A percentile compares a stretch with the other conserved stretches of the same genome.
These are phyloP conservation scores for Gymnocheta viridis DNA, from an alignment of 2,888 invertebrate genomes.

Conservation along the genomic window DNA sequence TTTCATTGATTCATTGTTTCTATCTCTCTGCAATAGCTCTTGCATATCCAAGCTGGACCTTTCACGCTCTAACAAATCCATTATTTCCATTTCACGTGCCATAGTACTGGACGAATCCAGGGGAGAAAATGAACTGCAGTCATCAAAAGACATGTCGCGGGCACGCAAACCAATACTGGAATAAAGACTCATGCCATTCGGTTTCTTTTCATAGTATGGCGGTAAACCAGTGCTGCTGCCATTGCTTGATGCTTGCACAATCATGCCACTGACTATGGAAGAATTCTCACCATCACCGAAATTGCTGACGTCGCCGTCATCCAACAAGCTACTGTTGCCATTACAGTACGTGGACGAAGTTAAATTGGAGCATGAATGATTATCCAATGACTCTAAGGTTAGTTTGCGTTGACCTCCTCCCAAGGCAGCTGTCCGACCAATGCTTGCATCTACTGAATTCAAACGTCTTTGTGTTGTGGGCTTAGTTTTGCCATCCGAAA, in stretches of 20 bases:
- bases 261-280: conserved; percentile 81
- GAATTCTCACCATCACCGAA: conserved; percentile 81
- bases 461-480: conserved; percentile 52
- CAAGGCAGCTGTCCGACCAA: conserved; percentile 13
- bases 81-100: conserved; percentile 81
- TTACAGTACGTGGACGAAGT: conserved; percentile 80
- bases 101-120: conserved; percentile 79
- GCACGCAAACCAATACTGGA: conserved; percentile 71
- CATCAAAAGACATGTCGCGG: conserved; percentile 80
- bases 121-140: conserved; percentile 77
- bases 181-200: conserved; percentile 65
- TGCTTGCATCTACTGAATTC: conserved; percentile 25
- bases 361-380: conserved; percentile 80
- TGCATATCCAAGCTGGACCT: conserved; percentile 81
- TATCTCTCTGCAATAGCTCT: conserved; percentile 80
- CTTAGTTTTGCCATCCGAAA: conserved; percentile 76
- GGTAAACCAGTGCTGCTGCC: conserved; percentile 69
- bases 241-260: conserved; percentile 74
- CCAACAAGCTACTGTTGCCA: conserved; percentile 75
- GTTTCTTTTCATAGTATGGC: conserved; percentile 73
- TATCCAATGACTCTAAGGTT: conserved; percentile 76
- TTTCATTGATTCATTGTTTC: conserved; percentile 75
- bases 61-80: conserved; percentile 81
- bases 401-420: conserved; percentile 71
- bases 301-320: conserved; percentile 79